These are phyloP conservation scores for Steinernema khuongi DNA, from an alignment of 1,140 invertebrate species.

Conservation along the genomic window DNA sequence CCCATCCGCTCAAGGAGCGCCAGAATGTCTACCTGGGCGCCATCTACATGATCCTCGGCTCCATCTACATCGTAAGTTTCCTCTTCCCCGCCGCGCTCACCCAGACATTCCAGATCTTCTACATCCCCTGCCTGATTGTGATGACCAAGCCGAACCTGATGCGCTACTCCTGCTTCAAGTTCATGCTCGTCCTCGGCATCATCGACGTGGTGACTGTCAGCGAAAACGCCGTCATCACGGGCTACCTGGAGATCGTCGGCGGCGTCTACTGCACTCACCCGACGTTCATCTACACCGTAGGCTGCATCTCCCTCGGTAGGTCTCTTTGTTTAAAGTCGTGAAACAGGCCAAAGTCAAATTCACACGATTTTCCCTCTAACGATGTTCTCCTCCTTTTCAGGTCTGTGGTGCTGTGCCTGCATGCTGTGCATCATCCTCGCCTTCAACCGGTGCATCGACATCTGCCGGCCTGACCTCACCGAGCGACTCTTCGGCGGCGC, in stretches of 20 bases:
- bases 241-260: neutral
- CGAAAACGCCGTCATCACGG: neutral
- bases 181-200: neutral
- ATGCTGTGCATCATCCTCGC: slow-evolving; percentile 9
- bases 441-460: slow-evolving; percentile 18
- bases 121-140: neutral
- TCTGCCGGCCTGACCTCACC: neutral
- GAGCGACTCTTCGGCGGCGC: neutral
- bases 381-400: too few species aligned
- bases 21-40: neutral
- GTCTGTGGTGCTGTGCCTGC: slow-evolving; percentile 17
- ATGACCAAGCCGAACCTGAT: neutral
- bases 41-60: neutral
- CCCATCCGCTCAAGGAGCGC: neutral
- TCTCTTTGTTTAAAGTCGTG: neutral
- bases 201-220: neutral
- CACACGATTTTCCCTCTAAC: too few species aligned
- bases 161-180: neutral
- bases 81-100: neutral
- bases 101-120: neutral
- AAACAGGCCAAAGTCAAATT: too few species aligned
- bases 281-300: neutral
- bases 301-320: neutral
- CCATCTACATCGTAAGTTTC: neutral
- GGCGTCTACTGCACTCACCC: neutral